These are phyloP conservation scores for Fistularia commersonii DNA, from an alignment of 2,797 vertebrate genomes.

Conservation along the genomic window DNA sequence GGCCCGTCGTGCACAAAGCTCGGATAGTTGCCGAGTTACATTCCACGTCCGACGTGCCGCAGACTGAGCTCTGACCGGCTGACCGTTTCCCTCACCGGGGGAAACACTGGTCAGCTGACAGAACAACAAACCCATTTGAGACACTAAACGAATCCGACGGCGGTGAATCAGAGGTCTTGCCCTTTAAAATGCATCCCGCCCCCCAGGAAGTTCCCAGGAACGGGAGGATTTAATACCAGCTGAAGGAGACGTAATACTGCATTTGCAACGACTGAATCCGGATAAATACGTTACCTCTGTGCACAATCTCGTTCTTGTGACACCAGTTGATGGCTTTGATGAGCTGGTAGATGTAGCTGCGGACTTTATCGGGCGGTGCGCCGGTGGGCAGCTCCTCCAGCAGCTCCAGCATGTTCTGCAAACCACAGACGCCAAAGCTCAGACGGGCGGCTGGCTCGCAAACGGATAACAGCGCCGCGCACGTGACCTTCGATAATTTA, in stretches of 20 bases:
- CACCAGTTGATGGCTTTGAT: constrained; percentile 99
- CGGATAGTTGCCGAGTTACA: too few relatives aligned
- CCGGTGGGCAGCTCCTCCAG: constrained; percentile 96
- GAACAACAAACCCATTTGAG: not conserved
- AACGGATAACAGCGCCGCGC: too few relatives aligned
- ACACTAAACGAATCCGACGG: not conserved
- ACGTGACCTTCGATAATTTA: too few relatives aligned
- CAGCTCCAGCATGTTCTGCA: constrained; percentile 97
- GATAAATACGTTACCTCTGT: constrained; percentile 82
- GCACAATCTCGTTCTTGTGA: constrained; percentile 97
- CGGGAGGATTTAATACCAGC: too few relatives aligned
- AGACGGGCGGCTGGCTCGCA: too few relatives aligned
- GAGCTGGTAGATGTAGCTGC: constrained; percentile 96
- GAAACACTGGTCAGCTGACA: not conserved
- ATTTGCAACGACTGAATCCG: not conserved
- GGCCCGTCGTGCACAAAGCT: too few relatives aligned
- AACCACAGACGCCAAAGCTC: constrained; percentile 10
- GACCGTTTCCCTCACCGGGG: too few relatives aligned
- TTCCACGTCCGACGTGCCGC: too few relatives aligned
- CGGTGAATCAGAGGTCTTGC: too few relatives aligned
- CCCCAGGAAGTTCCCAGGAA: too few relatives aligned
- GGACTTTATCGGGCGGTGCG: constrained; percentile 92
- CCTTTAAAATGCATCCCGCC: too few relatives aligned
- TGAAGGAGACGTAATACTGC: not conserved
- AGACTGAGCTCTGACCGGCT: too few relatives aligned